Evolutionary conservation across 2,113 vertebrate genomes (phyloP), one percentile per base, ranked within the genome.

Genomic region (Pedionomus torquatus): DNA sequence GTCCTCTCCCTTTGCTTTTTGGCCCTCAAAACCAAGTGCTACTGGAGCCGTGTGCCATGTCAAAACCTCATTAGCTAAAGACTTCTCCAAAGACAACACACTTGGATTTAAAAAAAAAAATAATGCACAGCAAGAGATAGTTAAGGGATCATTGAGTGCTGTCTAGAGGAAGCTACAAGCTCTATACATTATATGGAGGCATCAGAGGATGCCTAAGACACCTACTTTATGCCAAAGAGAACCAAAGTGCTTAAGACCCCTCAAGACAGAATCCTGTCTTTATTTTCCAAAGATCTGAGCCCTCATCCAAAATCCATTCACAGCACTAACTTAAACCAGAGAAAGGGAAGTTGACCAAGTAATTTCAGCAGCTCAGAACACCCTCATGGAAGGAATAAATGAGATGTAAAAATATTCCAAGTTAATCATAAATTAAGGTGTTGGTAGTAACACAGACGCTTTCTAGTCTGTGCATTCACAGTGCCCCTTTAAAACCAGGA

Each of bases 381-480:
- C 17, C 35, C 54, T 44, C 20, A 3, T 24, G 41, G 23, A 94
- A 94, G 49, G 61, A 87, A 65, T 72, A 92, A 93, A 91, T 64
- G 48, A 95, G 65, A 97, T 94, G 94, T 78, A 95, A 95, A 96
- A 92, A 87, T 89, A 96, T 94, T 91, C 91, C n/a, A 41, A 89
- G 83, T 87, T 96, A 78, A 96, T 90, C 4, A 96, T 87, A 93
- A 91, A 93, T 92, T 55, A 65, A 74, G 52, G 35, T 89, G 95
- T 41, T 90, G 72, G 63, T 94, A 94, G 90, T 93, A 94, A 90
- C 63, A 54, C 80, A 89, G 49, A 77, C 44, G n/a, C 72, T 91
- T 91, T 25, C 55, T 64, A 82, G 72, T 44, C 35, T 0, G 9
- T 0, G 9, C 10, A 19, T 90, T 72, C 79, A 68, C 82, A 72